Base-by-base conservation (phyloP, 1,140 invertebrate species). In the Pararge aegeria region DNA sequence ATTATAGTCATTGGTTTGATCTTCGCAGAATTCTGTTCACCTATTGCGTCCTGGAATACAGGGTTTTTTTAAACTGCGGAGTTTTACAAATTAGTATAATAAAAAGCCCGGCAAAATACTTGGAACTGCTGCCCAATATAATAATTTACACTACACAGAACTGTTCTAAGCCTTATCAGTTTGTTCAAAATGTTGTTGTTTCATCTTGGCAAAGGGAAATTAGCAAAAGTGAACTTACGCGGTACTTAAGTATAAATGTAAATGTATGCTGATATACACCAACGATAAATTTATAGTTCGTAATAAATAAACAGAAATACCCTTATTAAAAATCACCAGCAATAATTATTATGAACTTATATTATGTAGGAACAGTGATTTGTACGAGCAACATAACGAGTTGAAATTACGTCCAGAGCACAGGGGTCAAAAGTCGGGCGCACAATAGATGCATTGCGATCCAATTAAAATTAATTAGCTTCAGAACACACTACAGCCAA, bases 381-480 rank as follows among this genome's bases (percentile, higher is more conserved):
- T 67, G 62, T 66, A 62, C 60, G 64, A 69, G 58, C 52, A 67
- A 59, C 59, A 62, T 68, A 61, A 69, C 71, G 55, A 73, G 66
- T 56, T 70, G 60, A 70, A 70, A 77, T 72, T 58, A 73, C 62
- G 68, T 71, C 73, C 65, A 65, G 67, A 70, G 63, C 72, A 60
- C 62, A 72, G 70, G 72, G 77, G 77, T 80, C 75, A 80, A 80
- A 80, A 78, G 74, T 81, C 71, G 67, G 60, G 65, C 64, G 70
- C 66, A 84, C 81, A 85, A 87, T 83, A 82, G 80, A 85, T 80
- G 75, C 73, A 78, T 81, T 79, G 82, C 79, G 77, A 85, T 78
- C 85, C 85, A 89, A 89, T 89, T 89, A 89, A 89, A 89, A 89
- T 89, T 89, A 89, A 89, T 89, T 87, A 89, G 82, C 80, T 80